Percentiles rank a stretch among this genome's conserved stretches.
Conservation (phyloP, 2,113 vertebrate genomes). For the Chaetodon auriga region DNA sequence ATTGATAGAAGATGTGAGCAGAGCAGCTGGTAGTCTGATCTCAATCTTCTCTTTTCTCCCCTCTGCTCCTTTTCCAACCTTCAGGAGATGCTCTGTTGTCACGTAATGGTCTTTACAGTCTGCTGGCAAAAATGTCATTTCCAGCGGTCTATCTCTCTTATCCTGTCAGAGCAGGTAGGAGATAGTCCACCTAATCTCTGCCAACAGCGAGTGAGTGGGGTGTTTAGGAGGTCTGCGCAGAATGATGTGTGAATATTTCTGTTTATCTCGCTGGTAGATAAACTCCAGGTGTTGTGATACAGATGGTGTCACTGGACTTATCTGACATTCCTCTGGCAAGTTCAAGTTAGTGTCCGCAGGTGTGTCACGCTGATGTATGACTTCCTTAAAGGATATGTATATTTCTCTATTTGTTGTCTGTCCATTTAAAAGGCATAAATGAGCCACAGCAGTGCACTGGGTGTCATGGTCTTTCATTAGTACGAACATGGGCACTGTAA, state of each 20-base stretch:
- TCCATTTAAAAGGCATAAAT: no score
- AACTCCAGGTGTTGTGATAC: conserved; percentile 70
- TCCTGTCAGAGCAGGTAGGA: conserved; percentile 74
- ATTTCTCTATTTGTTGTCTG: no score
- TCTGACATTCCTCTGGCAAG: conserved; percentile 44
- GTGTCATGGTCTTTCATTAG: not conserved
- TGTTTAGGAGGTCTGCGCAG: conserved; percentile 62
- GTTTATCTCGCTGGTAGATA: conserved; percentile 72
- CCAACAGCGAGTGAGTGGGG: conserved; percentile 57
- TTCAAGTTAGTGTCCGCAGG: conserved; percentile 49
- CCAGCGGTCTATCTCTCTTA: conserved; percentile 46
- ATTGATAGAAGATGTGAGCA: conserved; percentile 67
- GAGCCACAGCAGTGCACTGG: no score
- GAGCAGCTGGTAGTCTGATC: conserved; percentile 64
- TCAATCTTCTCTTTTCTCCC: conserved; percentile 62
- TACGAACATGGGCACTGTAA: not conserved
- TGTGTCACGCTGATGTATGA: conserved; percentile 20
- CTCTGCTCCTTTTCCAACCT: conserved; percentile 28
- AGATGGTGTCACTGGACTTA: conserved; percentile 50
- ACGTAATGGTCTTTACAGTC: conserved; percentile 82
- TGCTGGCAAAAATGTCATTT: conserved; percentile 80
- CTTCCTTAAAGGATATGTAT: not conserved
- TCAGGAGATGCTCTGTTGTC: conserved; percentile 73
- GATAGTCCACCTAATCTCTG: conserved; percentile 70
- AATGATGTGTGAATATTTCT: conserved; percentile 72